Evolutionary conservation across 2,797 vertebrate genomes (phyloP).

Genomic region (Galaxias olidus): DNA sequence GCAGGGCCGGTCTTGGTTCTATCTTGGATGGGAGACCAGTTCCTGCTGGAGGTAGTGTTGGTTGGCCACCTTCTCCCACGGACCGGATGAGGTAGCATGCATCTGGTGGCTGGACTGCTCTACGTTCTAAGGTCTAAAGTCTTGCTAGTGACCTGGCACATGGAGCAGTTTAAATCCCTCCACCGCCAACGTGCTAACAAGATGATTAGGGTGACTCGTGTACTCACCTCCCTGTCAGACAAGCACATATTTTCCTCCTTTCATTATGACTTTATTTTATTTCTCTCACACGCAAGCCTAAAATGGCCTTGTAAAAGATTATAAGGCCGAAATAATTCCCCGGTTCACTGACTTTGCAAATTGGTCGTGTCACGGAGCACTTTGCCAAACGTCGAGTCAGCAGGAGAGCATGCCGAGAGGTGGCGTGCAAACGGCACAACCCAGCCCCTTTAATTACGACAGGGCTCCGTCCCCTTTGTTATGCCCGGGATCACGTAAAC

Average conservation of each 20-base stretch:
- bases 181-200: constrained; percentile 45
- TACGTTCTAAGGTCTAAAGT: background rate
- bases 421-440: constrained; percentile 23
- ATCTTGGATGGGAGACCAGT: too few relatives aligned
- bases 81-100: too few relatives aligned
- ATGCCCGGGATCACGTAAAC: constrained; percentile 25
- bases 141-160: constrained; percentile 17
- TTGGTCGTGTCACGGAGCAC: constrained; percentile 66
- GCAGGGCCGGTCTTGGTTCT: too few relatives aligned
- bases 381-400: constrained; percentile 59
- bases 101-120: too few relatives aligned
- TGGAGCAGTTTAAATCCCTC: constrained; percentile 36
- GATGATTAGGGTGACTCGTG: constrained; percentile 57
- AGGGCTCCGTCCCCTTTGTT: constrained; percentile 22
- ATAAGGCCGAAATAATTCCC: constrained; percentile 72
- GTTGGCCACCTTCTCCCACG: too few relatives aligned
- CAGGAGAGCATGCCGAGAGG: constrained; percentile 28
- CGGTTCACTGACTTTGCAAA: constrained; percentile 72
- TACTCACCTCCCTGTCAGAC: constrained; percentile 61
- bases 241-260: constrained; percentile 24
- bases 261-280: constrained; percentile 36
- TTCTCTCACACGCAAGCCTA: constrained; percentile 28
- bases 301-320: constrained; percentile 60
- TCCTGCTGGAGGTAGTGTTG: too few relatives aligned
- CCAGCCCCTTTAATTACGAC: constrained; percentile 57